These are phyloP conservation scores for Echiichthys vipera DNA, from an alignment of 2,797 vertebrate species.

Conservation along the genomic window DNA sequence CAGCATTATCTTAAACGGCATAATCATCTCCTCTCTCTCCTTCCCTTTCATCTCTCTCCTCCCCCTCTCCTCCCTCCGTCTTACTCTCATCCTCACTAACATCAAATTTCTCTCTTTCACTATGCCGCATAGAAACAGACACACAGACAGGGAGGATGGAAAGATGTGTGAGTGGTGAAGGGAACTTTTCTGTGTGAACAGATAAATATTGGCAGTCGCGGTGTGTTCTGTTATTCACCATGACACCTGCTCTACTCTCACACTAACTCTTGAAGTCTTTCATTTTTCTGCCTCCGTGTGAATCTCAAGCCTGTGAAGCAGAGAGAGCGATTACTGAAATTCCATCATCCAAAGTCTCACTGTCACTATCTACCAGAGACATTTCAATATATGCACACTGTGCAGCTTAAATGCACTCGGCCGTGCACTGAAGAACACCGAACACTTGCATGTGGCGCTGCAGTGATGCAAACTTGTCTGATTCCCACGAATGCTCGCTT, in stretches of 20 bases:
- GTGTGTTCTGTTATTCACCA: constrained; percentile 43
- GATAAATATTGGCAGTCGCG: constrained; percentile 42
- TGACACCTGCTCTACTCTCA: constrained; percentile 43
- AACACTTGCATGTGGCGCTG: constrained; percentile 16
- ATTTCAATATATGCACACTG: constrained; percentile 10
- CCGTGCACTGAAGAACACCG: neutral
- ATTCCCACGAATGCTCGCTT: constrained; percentile 11
- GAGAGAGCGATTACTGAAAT: constrained; percentile 26
- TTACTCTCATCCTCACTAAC: constrained; percentile 39
- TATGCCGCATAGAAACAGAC: constrained; percentile 27
- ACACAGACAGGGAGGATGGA: constrained; percentile 9
- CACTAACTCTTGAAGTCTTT: neutral
- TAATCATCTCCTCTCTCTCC: constrained; percentile 24
- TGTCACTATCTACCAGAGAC: neutral
- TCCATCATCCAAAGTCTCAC: constrained; percentile 14
- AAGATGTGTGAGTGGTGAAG: constrained; percentile 4
- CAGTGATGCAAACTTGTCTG: constrained; percentile 23
- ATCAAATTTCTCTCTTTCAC: constrained; percentile 26
- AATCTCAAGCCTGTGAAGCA: constrained; percentile 23
- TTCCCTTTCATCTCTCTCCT: constrained; percentile 39
- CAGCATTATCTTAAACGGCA: constrained; percentile 32
- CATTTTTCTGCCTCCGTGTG: constrained; percentile 9
- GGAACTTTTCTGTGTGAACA: constrained; percentile 48
- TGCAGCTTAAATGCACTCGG: neutral
- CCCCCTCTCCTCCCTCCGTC: constrained; percentile 16